A percentile compares a stretch with the other conserved stretches of the same genome.
phyloP scores from a whole-genome alignment of 2,113 vertebrate species.

The Podarcis muralis region DNA sequence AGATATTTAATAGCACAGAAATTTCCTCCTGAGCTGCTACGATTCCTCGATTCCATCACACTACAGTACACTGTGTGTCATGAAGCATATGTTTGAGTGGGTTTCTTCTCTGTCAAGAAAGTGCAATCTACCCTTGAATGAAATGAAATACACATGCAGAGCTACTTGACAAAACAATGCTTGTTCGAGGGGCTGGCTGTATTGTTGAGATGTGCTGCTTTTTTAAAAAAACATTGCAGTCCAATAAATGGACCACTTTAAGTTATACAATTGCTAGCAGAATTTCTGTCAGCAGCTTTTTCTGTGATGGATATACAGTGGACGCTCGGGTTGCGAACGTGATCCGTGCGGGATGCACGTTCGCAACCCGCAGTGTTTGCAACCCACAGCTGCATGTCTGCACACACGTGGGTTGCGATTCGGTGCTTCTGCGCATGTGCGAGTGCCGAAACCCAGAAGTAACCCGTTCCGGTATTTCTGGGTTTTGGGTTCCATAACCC shows the following conservation, averaged over 20 bases:
- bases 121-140: neutral
- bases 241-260: neutral
- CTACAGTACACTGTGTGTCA: neutral
- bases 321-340: too few relatives aligned
- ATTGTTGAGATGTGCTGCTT: neutral
- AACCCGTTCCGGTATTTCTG: too few relatives aligned
- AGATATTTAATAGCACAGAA: neutral
- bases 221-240: neutral
- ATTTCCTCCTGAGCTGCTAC: neutral
- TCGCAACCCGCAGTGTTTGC: too few relatives aligned
- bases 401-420: too few relatives aligned
- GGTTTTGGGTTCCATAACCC: too few relatives aligned
- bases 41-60: neutral
- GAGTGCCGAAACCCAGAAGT: too few relatives aligned
- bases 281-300: neutral
- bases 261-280: neutral
- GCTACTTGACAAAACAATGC: neutral
- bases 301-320: neutral
- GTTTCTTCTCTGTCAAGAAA: conserved; percentile 10
- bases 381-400: too few relatives aligned
- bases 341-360: too few relatives aligned
- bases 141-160: neutral
- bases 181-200: neutral
- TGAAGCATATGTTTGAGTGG: neutral
- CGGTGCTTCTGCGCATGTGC: too few relatives aligned